Evolutionary conservation across 35 echinoderm and acorn worm genomes (phyloP), one percentile per base, ranked within the genome.

Genomic region (Diadema setosum): DNA sequence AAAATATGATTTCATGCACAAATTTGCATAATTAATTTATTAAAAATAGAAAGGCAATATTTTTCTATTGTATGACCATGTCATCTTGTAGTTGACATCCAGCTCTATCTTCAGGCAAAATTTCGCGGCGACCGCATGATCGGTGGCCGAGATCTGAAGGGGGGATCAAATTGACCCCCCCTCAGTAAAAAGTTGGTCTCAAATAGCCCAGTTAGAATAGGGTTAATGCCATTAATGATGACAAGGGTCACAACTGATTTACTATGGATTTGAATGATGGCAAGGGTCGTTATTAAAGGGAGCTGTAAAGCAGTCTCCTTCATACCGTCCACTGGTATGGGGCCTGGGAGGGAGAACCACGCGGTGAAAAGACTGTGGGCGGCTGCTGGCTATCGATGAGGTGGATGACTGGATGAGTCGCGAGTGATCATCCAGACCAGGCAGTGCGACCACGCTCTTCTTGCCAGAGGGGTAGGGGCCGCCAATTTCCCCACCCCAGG

Each of bases 401-500:
- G n/a, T 21, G 24, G 73, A 78, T 42, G 73, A 78, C 17, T 78
- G 73, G 15, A 78, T 25, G 44, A 34, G 34, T n/a, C 14, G 11
- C 0, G 49, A 33, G 44, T 44, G 73, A 25, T 44, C 73, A 6
- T 78, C 73, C 20, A 78, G 73, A 9, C 39, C 73, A 9, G 73
- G 73, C 25, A 78, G 30, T 5, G 73, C 73, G 15, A 78, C 36
- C 9, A 5, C 35, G 24, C 37, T 41, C 25, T 78, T 78, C 18
- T 20, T 78, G 36, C 35, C 24, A 2, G 11, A 41, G 2, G 36
- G n/a, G 35, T 78, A 44, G 7, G 89, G 78, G 18, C 96, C 96
- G 8, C 96, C 96, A 18, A 98, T 98, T 43, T 98, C 92, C 36
- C 96, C 96, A 26, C 96, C 96, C 96, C 96, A 98, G 18, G 96